phyloP scores from a whole-genome alignment of 2,888 invertebrate species.

The Drosophila mimica region DNA sequence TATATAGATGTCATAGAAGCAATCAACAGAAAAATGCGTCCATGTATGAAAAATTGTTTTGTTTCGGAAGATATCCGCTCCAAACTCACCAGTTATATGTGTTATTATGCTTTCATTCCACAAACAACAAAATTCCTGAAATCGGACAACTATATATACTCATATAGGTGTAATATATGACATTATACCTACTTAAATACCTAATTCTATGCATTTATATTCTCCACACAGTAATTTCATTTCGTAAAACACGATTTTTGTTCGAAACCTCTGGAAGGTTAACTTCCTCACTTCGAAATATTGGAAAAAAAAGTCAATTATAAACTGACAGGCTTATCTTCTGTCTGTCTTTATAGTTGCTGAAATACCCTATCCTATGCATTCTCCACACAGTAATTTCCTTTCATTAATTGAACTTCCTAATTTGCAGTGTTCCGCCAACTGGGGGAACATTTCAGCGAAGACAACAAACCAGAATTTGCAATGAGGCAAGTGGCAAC shows the following conservation, averaged over 20 bases:
- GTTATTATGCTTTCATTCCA: neutral
- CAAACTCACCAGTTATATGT: neutral
- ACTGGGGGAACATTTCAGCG: slow-evolving; percentile 4
- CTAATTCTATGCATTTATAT: neutral
- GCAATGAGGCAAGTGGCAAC: slow-evolving; percentile 28
- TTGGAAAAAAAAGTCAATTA: neutral
- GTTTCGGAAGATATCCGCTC: neutral
- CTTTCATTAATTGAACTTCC: slow-evolving; percentile 55
- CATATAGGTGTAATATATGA: neutral
- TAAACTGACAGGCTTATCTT: neutral
- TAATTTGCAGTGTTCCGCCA: slow-evolving; percentile 28
- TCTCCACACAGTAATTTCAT: neutral
- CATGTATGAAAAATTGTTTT: neutral
- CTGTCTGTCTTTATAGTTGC: neutral
- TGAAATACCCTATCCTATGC: neutral
- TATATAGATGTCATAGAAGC: neutral
- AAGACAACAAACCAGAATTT: slow-evolving; percentile 20
- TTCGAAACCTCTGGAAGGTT: neutral
- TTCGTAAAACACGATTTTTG: neutral
- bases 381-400: slow-evolving; percentile 16
- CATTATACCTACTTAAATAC: neutral
- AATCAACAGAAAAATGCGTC: neutral
- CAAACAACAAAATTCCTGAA: neutral
- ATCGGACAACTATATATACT: neutral
- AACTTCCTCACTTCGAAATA: no score